These are phyloP conservation scores for Itoplectis maculator DNA, from an alignment of 2,888 invertebrate genomes.

Conservation along the genomic window DNA sequence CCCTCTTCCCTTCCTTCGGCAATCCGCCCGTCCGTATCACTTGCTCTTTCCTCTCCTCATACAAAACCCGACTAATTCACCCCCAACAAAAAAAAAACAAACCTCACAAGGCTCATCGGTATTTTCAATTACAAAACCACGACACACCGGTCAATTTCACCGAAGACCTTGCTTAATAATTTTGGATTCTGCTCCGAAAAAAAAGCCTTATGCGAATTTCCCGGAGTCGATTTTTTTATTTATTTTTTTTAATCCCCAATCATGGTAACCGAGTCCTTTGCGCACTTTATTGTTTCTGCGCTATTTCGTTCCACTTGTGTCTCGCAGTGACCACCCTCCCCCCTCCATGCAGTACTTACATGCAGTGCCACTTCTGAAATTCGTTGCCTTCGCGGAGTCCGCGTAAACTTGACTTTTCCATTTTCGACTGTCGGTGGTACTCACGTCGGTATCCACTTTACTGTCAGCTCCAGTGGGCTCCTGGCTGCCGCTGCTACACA, in stretches of 20 bases:
- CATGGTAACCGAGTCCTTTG: neutral
- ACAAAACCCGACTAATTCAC: neutral
- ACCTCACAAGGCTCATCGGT: too few relatives aligned
- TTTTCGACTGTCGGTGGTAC: slow-evolving; percentile 24
- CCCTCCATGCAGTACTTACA: neutral
- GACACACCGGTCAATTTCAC: too few relatives aligned
- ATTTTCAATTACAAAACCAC: too few relatives aligned
- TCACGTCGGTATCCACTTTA: neutral
- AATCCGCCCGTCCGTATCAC: slow-evolving; percentile 18
- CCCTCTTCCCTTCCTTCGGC: slow-evolving; percentile 35
- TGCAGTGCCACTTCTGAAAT: neutral
- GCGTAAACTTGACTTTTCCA: neutral
- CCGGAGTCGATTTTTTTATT: too few relatives aligned
- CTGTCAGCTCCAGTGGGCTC: neutral
- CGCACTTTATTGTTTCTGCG: slow-evolving; percentile 3
- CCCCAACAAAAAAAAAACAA: neutral
- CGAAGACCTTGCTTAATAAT: too few relatives aligned
- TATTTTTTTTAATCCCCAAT: neutral
- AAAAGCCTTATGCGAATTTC: too few relatives aligned
- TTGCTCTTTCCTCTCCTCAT: slow-evolving; percentile 8
- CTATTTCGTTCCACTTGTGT: neutral
- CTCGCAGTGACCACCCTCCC: neutral
- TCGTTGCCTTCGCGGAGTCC: neutral
- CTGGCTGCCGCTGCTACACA: neutral
- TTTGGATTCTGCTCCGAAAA: too few relatives aligned